phyloP scores from a whole-genome alignment of 1,140 invertebrate species.

The Papilio polyxenes region DNA sequence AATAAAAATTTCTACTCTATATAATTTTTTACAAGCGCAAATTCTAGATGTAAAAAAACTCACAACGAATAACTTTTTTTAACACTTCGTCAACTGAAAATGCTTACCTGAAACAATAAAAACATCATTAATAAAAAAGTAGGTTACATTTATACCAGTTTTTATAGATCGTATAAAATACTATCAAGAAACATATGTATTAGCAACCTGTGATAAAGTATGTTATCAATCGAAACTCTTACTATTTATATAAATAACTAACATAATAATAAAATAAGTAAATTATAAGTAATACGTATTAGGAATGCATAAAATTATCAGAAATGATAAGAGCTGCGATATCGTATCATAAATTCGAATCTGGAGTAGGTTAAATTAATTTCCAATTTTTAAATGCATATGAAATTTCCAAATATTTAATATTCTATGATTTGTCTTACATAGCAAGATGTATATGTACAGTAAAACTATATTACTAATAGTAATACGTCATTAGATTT shows the following conservation, averaged over 20 bases:
- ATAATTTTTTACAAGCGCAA: neutral
- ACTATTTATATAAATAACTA: neutral
- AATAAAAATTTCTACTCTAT: too few species aligned
- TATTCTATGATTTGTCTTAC: neutral
- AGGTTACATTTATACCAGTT: neutral
- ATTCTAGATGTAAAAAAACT: neutral
- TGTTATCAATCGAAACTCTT: neutral
- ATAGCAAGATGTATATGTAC: neutral
- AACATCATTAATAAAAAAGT: neutral
- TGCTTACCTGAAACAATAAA: conserved; percentile 16
- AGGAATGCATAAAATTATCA: neutral
- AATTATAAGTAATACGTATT: too few species aligned
- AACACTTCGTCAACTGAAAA: neutral
- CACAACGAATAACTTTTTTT: neutral
- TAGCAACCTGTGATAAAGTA: neutral
- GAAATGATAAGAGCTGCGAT: neutral
- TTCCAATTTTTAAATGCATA: neutral
- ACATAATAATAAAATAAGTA: neutral
- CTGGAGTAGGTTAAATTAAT: conserved; percentile 3
- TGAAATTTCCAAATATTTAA: neutral
- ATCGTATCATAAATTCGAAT: neutral
- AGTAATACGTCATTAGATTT: too few species aligned
- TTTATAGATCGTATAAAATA: neutral
- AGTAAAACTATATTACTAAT: neutral
- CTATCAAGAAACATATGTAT: neutral